Evolutionary conservation across 2,797 vertebrate species (phyloP).

Genomic region (Lithobates sylvaticus): DNA sequence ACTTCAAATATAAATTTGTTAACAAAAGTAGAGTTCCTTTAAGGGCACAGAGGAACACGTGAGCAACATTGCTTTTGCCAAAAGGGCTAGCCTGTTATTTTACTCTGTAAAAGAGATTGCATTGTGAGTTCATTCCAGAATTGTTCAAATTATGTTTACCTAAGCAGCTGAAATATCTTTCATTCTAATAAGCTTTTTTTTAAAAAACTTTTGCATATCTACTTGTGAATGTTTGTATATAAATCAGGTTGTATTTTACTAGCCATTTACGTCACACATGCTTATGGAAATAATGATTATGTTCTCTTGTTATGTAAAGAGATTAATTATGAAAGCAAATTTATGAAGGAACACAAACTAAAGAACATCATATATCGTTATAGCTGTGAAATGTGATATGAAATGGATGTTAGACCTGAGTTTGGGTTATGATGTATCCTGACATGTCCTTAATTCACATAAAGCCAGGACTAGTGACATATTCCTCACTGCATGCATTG

Average conservation of each 20-base stretch:
- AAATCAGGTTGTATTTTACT: not conserved
- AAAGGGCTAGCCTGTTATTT: too few species aligned
- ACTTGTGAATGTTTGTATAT: not conserved
- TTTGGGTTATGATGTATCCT: slow-evolving; percentile 30
- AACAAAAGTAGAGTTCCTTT: too few species aligned
- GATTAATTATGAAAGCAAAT: not conserved
- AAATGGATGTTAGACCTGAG: slow-evolving; percentile 2
- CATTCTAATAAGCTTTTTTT: not conserved
- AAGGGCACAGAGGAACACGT: too few species aligned
- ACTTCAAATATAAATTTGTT: too few species aligned
- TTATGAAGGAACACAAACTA: not conserved
- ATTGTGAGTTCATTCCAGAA: too few species aligned
- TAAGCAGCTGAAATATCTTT: not conserved
- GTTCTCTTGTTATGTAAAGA: not conserved
- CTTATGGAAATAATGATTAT: not conserved
- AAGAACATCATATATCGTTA: slow-evolving; percentile 11
- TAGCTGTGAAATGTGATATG: slow-evolving; percentile 14
- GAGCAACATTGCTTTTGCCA: too few species aligned
- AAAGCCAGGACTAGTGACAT: slow-evolving; percentile 38
- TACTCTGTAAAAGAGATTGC: too few species aligned
- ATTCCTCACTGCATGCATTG: slow-evolving; percentile 30
- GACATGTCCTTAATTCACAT: slow-evolving; percentile 42
- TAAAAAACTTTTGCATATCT: not conserved
- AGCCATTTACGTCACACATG: not conserved
- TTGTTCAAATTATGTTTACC: not conserved